Evolutionary conservation across 2,888 invertebrate species (phyloP).

Genomic region (Dione vanillae): DNA sequence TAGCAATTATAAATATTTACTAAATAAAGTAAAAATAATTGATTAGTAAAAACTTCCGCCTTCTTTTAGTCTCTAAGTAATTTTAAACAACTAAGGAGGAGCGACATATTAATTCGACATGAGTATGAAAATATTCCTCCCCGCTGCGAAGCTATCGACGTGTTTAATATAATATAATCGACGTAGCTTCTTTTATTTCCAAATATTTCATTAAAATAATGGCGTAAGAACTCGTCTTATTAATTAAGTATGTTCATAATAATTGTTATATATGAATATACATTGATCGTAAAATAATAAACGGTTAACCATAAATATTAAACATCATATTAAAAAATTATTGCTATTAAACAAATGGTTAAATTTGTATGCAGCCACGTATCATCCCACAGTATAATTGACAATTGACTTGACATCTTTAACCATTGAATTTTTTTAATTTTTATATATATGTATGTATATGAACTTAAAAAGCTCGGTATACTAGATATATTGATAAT

Average conservation of each 20-base stretch:
- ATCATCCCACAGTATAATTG: not conserved
- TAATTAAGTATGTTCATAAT: constrained; percentile 15
- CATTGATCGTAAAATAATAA: constrained; percentile 12
- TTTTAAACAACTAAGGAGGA: constrained; percentile 12
- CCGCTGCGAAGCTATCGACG: constrained; percentile 39
- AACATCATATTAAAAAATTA: constrained; percentile 5
- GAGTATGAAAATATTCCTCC: constrained; percentile 34
- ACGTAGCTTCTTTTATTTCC: constrained; percentile 29
- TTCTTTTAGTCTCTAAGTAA: not conserved
- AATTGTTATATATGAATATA: constrained; percentile 18
- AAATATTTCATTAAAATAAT: constrained; percentile 31
- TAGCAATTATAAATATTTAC: too few species aligned
- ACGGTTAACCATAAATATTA: constrained; percentile 10
- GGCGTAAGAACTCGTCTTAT: constrained; percentile 30
- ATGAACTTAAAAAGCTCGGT: not conserved
- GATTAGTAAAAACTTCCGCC: constrained; percentile 5
- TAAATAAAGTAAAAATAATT: too few species aligned
- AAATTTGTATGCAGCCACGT: not conserved
- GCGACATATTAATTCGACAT: constrained; percentile 16
- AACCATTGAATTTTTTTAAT: not conserved
- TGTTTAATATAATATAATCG: constrained; percentile 36
- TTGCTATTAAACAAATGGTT: constrained; percentile 1
- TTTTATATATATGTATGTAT: not conserved
- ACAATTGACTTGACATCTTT: not conserved
- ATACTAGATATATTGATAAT: not conserved